Conservation (phyloP, 2,888 invertebrate genomes). For the Spodoptera littoralis region DNA sequence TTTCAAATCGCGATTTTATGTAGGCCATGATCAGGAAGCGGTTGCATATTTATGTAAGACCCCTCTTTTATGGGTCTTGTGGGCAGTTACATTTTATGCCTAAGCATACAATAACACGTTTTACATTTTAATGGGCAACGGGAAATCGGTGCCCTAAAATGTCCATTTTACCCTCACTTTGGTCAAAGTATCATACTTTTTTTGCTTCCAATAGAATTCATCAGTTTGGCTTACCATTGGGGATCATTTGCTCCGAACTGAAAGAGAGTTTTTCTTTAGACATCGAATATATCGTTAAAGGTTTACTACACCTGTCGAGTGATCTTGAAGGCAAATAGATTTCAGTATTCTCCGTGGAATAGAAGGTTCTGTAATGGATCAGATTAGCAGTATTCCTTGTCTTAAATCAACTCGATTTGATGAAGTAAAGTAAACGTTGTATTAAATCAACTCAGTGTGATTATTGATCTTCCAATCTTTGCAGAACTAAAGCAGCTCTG, state of each 20-base stretch:
- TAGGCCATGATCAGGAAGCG: conserved; percentile 58
- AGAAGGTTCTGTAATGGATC: no score
- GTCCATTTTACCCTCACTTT: conserved; percentile 5
- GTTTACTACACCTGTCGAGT: conserved; percentile 2
- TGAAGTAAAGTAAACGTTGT: no score
- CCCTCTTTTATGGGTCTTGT: conserved; percentile 67
- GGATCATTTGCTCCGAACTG: conserved; percentile 6
- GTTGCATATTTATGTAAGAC: conserved; percentile 77
- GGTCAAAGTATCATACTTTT: conserved; percentile 15
- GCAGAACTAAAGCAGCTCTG: no score
- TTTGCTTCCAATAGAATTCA: conserved; percentile 5
- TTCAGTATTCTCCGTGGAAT: conserved; percentile 2
- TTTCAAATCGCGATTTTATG: conserved; percentile 63
- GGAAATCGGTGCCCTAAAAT: conserved; percentile 14
- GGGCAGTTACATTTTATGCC: conserved; percentile 64
- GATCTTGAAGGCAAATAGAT: conserved; percentile 4
- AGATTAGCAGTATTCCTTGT: no score
- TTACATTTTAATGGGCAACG: conserved; percentile 47
- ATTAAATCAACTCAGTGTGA: no score
- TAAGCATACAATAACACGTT: conserved; percentile 44
- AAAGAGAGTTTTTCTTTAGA: conserved; percentile 11
- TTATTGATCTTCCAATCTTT: no score
- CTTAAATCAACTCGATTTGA: no score
- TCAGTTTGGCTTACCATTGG: conserved; percentile 11
- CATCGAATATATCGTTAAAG: conserved; percentile 9